Evolutionary conservation across 2,797 vertebrate species (phyloP), one percentile per base, ranked within the genome.

Genomic region (Pyrocephalus nanus): DNA sequence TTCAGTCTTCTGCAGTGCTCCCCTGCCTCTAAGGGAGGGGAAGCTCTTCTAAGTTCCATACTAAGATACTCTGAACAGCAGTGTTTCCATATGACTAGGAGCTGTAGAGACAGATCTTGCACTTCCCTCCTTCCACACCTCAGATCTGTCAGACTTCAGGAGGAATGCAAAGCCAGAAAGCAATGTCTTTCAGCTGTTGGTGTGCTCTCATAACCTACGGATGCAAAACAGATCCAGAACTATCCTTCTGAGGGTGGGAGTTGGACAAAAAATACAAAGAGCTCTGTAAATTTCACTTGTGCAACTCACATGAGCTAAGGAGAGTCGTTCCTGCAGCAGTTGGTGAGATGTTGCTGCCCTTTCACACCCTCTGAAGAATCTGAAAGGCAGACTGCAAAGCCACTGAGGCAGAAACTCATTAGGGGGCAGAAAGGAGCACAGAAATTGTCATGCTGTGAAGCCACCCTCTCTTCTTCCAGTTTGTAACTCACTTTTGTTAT

Each of bases 111-210:
- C 73, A 95, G 62, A 81, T 88, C 86, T 94, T 90, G 38, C 22
- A 53, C 45, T 76, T 91, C 34, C 12, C 53, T 92, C 43, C 58
- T 84, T 86, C 73, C 34, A 54, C 40, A 71, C 32, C 45, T 94
- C 77, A 86, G 51, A 93, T 76, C 60, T 94, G 90, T 79, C 76
- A 96, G 95, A 92, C 79, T 95, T 78, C 55, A 85, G 86, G 73
- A 88, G 51, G 70, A 86, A 81, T 34, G 29, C 30, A 91, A 90
- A 93, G 38, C 70, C 79, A 67, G 73, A 86, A 93, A 92, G 54
- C 36, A 48, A 65, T 2, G 5, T 61, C 60, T 70, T 91, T 88
- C 76, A 93, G 62, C 79, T 93, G 70, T 84, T 67, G 74, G 23
- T 36, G 58, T 79, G 23, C 47, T 58, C 65, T 76, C 34, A n/a